phyloP scores from a whole-genome alignment of 2,888 invertebrate species.

The Psylliodes chrysocephalus region DNA sequence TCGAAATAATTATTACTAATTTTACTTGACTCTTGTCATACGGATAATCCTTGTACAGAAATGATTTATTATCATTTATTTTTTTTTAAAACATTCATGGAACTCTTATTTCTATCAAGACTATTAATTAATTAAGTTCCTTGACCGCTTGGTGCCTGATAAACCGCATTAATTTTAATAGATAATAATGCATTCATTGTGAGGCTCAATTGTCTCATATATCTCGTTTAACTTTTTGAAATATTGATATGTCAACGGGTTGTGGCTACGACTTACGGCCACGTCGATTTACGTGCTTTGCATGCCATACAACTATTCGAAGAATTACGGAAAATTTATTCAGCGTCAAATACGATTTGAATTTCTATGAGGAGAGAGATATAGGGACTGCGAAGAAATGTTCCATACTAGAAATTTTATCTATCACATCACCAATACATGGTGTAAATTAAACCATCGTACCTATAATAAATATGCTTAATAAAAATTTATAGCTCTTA shows the following conservation, averaged over 20 bases:
- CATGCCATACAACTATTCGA: conserved; percentile 1
- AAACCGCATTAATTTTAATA: conserved; percentile 39
- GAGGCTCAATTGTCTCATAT: conserved; percentile 38
- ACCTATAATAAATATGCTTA: too few species aligned
- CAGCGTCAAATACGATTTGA: background rate
- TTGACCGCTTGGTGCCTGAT: conserved; percentile 40
- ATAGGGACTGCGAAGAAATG: too few species aligned
- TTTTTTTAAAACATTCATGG: too few species aligned
- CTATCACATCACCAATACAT: too few species aligned
- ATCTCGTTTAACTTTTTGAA: conserved; percentile 34
- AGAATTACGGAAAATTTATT: conserved; percentile 10
- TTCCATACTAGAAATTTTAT: too few species aligned
- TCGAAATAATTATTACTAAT: too few species aligned
- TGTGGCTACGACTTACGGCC: background rate
- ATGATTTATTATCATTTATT: too few species aligned
- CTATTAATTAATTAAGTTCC: conserved; percentile 40
- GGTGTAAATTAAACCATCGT: too few species aligned
- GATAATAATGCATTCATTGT: conserved; percentile 38
- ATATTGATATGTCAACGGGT: conserved; percentile 31
- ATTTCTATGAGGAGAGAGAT: background rate
- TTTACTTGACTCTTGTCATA: too few species aligned
- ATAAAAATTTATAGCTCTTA: too few species aligned
- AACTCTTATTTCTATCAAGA: too few species aligned
- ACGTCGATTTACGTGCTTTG: conserved; percentile 3
- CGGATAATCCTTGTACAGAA: too few species aligned